Percentiles rank a stretch among this genome's conserved stretches.
These are phyloP conservation scores for Limnothrissa miodon DNA, from an alignment of 2,113 vertebrate genomes.

Conservation along the genomic window DNA sequence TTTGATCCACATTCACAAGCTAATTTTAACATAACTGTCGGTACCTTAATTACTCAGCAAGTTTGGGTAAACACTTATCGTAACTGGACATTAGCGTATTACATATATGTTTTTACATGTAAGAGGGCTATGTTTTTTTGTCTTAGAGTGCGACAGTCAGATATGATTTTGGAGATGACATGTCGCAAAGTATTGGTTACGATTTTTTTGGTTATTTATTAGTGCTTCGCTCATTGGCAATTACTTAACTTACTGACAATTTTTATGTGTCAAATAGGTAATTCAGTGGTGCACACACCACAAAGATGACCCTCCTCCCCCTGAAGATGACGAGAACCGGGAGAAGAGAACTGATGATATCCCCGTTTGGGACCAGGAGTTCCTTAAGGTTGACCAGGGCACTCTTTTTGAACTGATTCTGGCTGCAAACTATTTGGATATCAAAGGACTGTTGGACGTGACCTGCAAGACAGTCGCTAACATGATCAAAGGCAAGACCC, in stretches of 20 bases:
- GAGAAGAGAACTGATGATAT: constrained; percentile 99
- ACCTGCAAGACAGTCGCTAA: constrained; percentile 99
- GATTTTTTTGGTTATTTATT: background rate
- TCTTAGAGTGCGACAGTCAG: background rate
- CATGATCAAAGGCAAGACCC: constrained; percentile 99
- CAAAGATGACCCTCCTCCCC: constrained; percentile 98
- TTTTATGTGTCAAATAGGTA: constrained; percentile 71
- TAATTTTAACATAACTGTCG: background rate
- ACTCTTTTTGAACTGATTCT: constrained; percentile 98
- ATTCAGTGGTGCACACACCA: constrained; percentile 99
- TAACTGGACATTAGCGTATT: no score
- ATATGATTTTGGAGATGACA: background rate
- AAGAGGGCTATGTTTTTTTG: no score
- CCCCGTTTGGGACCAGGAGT: constrained; percentile 99
- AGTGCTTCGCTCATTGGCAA: background rate
- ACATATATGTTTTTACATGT: no score
- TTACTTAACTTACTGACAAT: background rate
- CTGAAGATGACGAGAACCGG: constrained; percentile 98
- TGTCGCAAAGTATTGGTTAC: background rate
- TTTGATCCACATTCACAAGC: background rate
- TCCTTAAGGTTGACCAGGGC: constrained; percentile 99
- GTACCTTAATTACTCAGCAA: background rate
- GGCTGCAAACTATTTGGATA: constrained; percentile 99
- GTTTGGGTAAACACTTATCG: background rate
- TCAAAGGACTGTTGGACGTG: constrained; percentile 98